Conservation (phyloP, 2,113 vertebrate genomes). For the Montifringilla adamsi region DNA sequence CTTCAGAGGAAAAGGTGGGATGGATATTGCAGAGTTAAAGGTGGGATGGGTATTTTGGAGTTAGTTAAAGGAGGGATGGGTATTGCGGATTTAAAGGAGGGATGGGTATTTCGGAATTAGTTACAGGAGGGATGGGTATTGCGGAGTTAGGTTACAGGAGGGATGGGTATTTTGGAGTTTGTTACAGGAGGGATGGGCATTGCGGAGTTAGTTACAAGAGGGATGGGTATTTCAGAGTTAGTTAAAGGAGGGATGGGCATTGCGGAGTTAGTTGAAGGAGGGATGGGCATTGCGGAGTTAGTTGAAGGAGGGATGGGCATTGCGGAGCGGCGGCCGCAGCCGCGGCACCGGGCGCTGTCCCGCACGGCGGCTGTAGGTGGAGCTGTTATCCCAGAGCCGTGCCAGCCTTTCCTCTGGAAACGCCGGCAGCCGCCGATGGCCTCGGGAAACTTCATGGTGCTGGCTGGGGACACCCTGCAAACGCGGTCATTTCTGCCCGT, state of each 20-base stretch:
- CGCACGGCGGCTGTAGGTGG: background rate
- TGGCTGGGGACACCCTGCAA: background rate
- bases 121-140: too few relatives aligned
- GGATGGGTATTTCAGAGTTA: background rate
- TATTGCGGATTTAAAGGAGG: background rate
- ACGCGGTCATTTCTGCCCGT: background rate
- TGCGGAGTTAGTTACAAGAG: background rate
- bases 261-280: background rate
- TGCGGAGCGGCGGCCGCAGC: background rate
- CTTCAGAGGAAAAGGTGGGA: too few relatives aligned
- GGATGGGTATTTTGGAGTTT: background rate
- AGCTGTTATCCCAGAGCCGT: background rate
- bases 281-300: too few relatives aligned
- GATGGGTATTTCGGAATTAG: too few relatives aligned
- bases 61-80: background rate
- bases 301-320: too few relatives aligned
- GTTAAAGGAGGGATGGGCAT: background rate
- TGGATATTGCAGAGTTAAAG: background rate
- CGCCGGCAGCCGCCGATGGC: background rate
- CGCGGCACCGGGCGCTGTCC: background rate
- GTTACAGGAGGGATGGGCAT: fast-evolving
- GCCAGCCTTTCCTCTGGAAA: background rate
- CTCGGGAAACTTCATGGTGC: background rate
- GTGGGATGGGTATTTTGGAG: background rate
- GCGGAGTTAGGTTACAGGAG: background rate